Conservation (phyloP, 2,888 invertebrate genomes). For the Orchesella flavescens region DNA sequence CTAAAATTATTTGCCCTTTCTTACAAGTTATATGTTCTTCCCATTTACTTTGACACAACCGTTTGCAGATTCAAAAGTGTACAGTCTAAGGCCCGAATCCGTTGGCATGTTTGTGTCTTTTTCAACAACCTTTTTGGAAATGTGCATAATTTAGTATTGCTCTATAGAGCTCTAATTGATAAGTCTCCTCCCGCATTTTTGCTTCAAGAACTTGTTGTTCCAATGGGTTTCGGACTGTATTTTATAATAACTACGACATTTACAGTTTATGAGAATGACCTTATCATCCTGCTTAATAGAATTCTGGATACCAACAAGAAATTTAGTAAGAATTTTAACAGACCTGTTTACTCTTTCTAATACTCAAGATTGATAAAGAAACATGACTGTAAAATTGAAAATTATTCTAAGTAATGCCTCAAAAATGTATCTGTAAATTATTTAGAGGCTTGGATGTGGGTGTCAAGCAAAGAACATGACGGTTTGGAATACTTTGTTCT, state of each 20-base stretch:
- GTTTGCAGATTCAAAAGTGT: neutral
- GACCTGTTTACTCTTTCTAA: too few species aligned
- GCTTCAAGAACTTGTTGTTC: slow-evolving; percentile 31
- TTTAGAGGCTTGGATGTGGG: slow-evolving; percentile 24
- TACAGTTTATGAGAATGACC: neutral
- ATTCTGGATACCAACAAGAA: slow-evolving; percentile 12
- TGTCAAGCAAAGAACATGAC: slow-evolving; percentile 26
- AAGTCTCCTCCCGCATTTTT: slow-evolving; percentile 12
- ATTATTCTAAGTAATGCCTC: too few species aligned
- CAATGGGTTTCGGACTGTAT: slow-evolving; percentile 16
- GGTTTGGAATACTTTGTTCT: slow-evolving; percentile 25
- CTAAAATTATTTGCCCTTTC: neutral
- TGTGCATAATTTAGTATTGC: neutral
- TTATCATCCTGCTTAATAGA: neutral
- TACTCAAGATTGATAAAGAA: too few species aligned
- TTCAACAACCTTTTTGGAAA: slow-evolving; percentile 17
- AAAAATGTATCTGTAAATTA: too few species aligned
- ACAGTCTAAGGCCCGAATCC: neutral
- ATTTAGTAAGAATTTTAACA: slow-evolving; percentile 41
- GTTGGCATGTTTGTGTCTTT: neutral
- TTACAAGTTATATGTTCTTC: neutral
- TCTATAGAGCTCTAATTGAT: slow-evolving; percentile 8
- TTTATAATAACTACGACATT: neutral
- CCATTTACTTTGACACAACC: slow-evolving; percentile 5
- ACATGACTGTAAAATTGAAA: too few species aligned